Evolutionary conservation across 2,113 vertebrate genomes (phyloP).

Genomic region (human): GRCh38 chr18:38305501-38306000

Average conservation of each 20-base stretch:
- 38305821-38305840: background rate
- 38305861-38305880: background rate
- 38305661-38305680: background rate
- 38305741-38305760: background rate
- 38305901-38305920: background rate
- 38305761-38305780: background rate
- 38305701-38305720: background rate
- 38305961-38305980: background rate
- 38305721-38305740: background rate
- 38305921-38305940: background rate
- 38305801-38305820: background rate
- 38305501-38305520: conserved; percentile 25
- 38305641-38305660: background rate
- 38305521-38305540: conserved; percentile 51
- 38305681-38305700: background rate
- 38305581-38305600: background rate
- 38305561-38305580: background rate
- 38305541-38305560: conserved; percentile 2
- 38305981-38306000: background rate
- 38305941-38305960: background rate
- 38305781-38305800: background rate
- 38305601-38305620: background rate
- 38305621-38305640: background rate
- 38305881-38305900: background rate
- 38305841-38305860: background rate